These are phyloP conservation scores for Caenorhabditis imperialis DNA, from an alignment of 2,888 invertebrate species.

Conservation along the genomic window DNA sequence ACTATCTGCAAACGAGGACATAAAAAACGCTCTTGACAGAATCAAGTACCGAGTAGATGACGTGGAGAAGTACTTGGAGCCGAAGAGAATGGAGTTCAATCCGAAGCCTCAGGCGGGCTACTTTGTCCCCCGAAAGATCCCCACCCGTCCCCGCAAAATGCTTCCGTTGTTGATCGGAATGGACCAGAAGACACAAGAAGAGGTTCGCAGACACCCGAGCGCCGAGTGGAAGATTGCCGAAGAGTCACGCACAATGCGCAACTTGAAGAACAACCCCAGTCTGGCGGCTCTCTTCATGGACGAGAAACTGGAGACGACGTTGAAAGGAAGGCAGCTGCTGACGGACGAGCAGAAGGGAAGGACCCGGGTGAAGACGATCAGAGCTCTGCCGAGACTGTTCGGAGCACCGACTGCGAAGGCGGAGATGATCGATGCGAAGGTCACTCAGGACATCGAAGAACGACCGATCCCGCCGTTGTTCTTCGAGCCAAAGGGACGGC, in stretches of 20 bases:
- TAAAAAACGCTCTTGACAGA: constrained; percentile 45
- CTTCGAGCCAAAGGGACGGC: constrained; percentile 69
- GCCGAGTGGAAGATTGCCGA: constrained; percentile 35
- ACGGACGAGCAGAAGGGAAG: constrained; percentile 64
- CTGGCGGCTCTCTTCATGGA: constrained; percentile 71
- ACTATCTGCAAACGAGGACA: constrained; percentile 53
- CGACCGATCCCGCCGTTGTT: constrained; percentile 69
- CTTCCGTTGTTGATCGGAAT: constrained; percentile 71
- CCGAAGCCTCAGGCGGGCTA: constrained; percentile 69
- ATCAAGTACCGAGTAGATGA: constrained; percentile 59
- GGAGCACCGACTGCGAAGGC: constrained; percentile 52
- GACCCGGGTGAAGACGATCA: constrained; percentile 41
- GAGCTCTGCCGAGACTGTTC: constrained; percentile 62
- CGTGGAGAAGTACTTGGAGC: constrained; percentile 66
- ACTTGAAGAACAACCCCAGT: constrained; percentile 70
- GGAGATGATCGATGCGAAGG: constrained; percentile 64
- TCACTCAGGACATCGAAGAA: constrained; percentile 68
- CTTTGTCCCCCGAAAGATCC: constrained; percentile 66
- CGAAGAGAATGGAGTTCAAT: constrained; percentile 59
- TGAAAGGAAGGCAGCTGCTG: constrained; percentile 61
- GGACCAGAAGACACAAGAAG: constrained; percentile 48
- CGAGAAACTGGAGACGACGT: constrained; percentile 57
- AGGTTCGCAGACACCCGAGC: constrained; percentile 41
- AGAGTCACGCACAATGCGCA: constrained; percentile 48
- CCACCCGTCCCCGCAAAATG: constrained; percentile 71